phyloP scores from a whole-genome alignment of 1,140 invertebrate genomes.

The Drosophila ogumai region DNA sequence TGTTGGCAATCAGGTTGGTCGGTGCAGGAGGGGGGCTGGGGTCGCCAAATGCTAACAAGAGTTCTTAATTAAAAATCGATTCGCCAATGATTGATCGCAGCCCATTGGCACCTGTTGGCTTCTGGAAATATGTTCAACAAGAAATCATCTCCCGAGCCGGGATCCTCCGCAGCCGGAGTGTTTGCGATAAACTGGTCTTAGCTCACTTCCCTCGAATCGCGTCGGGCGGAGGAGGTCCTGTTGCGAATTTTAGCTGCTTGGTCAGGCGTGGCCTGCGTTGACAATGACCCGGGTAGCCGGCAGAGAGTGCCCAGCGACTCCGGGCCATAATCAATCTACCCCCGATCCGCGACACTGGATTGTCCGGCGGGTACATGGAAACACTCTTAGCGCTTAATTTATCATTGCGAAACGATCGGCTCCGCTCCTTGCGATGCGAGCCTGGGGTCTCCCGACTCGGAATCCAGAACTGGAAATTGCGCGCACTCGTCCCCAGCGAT shows the following conservation, averaged over 20 bases:
- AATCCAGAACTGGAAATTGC: constrained; percentile 53
- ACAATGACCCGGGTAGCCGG: constrained; percentile 59
- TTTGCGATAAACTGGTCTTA: constrained; percentile 79
- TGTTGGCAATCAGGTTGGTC: constrained; percentile 65
- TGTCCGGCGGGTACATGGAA: constrained; percentile 81
- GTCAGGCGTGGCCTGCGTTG: constrained; percentile 69
- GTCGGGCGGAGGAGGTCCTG: constrained; percentile 57
- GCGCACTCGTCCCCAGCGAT: constrained; percentile 63
- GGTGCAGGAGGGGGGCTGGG: constrained; percentile 15
- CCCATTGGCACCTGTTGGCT: constrained; percentile 85
- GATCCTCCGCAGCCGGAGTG: constrained; percentile 30
- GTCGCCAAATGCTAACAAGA: constrained; percentile 82
- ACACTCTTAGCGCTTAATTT: constrained; percentile 84
- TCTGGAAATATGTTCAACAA: constrained; percentile 85
- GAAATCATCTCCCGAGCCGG: constrained; percentile 65
- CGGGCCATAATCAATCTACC: constrained; percentile 79
- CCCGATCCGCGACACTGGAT: constrained; percentile 74
- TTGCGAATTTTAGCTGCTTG: constrained; percentile 72
- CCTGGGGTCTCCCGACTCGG: constrained; percentile 3
- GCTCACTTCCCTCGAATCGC: constrained; percentile 51
- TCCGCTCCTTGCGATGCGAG: constrained; percentile 31
- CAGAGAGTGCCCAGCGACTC: constrained; percentile 8
- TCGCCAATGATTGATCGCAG: constrained; percentile 83
- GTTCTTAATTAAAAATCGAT: constrained; percentile 85
- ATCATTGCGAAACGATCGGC: constrained; percentile 84